Evolutionary conservation across 2,113 vertebrate genomes (phyloP).

Genomic region (Rousettus leschenaultii): DNA sequence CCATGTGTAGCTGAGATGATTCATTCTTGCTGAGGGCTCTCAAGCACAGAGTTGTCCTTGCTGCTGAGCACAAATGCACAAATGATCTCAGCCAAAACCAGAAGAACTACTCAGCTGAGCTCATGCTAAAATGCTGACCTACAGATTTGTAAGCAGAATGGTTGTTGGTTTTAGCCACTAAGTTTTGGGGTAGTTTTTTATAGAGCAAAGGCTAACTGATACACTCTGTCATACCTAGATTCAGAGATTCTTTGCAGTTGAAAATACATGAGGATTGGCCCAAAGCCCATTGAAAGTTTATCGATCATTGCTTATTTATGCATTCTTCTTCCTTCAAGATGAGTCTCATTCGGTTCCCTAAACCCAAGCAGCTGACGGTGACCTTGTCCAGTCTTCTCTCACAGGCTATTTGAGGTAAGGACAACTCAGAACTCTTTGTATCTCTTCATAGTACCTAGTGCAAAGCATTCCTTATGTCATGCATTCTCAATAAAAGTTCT

Average conservation of each 20-base stretch:
- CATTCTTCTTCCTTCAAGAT: background rate
- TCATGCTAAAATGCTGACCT: background rate
- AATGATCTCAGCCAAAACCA: background rate
- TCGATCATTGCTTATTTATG: background rate
- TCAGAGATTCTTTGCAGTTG: background rate
- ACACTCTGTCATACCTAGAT: background rate
- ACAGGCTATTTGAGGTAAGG: background rate
- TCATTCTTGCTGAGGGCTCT: background rate
- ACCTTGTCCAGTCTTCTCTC: background rate
- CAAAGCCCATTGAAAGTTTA: background rate
- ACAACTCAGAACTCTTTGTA: background rate
- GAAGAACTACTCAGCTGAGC: background rate
- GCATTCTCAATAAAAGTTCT: background rate
- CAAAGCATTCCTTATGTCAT: background rate
- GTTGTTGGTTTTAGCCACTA: background rate
- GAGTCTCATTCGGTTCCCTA: background rate
- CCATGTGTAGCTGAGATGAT: background rate
- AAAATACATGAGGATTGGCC: background rate
- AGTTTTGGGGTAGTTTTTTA: background rate
- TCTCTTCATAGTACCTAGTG: background rate
- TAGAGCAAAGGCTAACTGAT: slow-evolving; percentile 15
- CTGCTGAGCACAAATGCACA: background rate
- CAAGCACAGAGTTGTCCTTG: background rate
- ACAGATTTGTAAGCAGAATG: background rate
- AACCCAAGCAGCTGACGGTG: background rate